phyloP scores from a whole-genome alignment of 2,888 invertebrate species.

The Idaea biselata region DNA sequence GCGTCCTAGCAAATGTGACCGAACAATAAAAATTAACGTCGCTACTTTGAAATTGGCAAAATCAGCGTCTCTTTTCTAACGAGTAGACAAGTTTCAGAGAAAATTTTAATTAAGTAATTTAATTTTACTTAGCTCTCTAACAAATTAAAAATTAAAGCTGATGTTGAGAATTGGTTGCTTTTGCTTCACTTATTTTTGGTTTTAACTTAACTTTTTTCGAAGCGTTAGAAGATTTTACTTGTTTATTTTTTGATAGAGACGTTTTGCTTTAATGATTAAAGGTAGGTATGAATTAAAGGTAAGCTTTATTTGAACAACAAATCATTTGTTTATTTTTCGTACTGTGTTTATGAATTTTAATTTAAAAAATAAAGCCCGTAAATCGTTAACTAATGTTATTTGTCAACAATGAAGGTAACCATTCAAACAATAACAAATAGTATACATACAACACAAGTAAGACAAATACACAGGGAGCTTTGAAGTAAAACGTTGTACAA shows the following conservation, averaged over 20 bases:
- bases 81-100: constrained; percentile 22
- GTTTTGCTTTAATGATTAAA: too few species aligned
- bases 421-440: too few species aligned
- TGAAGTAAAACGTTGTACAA: too few species aligned
- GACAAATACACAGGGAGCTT: too few species aligned
- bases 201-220: not conserved
- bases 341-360: too few species aligned
- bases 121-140: constrained; percentile 13
- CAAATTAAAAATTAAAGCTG: constrained; percentile 20
- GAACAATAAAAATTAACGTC: constrained; percentile 16
- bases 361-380: too few species aligned
- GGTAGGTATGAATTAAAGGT: too few species aligned
- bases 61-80: constrained; percentile 19
- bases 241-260: not conserved
- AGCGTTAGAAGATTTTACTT: not conserved
- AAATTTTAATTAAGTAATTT: constrained; percentile 24
- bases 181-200: not conserved
- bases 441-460: too few species aligned
- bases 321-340: too few species aligned
- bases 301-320: too few species aligned
- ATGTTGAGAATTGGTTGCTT: constrained; percentile 2
- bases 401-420: too few species aligned
- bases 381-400: too few species aligned
- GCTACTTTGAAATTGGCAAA: constrained; percentile 8
- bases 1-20: constrained; percentile 6